Conservation (phyloP, 2,797 vertebrate species). For the Pangasius larnaudii region DNA sequence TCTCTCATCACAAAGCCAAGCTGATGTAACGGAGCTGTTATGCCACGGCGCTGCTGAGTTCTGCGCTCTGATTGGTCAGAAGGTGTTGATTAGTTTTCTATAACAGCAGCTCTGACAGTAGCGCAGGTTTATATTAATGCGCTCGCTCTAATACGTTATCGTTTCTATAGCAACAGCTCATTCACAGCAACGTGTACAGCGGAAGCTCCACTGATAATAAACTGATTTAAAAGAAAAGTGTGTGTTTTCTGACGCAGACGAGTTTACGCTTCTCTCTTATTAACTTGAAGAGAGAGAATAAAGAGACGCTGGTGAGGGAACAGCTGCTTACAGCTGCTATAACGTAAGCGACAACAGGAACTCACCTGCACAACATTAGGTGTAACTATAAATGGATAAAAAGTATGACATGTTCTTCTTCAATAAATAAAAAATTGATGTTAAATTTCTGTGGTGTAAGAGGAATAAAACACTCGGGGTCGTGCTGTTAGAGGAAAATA, state of each 20-base stretch:
- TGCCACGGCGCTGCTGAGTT: too few relatives aligned
- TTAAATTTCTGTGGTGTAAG: neutral
- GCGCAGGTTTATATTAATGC: too few relatives aligned
- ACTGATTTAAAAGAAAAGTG: neutral
- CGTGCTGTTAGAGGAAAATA: neutral
- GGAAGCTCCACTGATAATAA: neutral
- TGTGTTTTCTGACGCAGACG: too few relatives aligned
- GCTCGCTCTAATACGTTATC: fast-evolving
- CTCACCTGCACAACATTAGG: neutral
- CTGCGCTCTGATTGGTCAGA: too few relatives aligned
- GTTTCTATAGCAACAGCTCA: too few relatives aligned
- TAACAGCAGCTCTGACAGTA: too few relatives aligned
- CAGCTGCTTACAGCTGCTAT: neutral
- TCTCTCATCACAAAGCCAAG: neutral
- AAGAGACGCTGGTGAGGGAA: neutral
- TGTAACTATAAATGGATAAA: neutral
- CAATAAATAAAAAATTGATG: neutral
- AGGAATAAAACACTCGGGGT: neutral
- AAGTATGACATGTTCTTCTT: neutral
- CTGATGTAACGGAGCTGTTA: neutral
- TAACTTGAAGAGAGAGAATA: neutral
- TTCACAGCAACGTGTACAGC: neutral
- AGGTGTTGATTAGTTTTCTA: too few relatives aligned
- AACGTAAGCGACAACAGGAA: neutral
- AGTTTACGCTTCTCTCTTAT: neutral